Conservation (phyloP, 2,888 invertebrate species). For the Drosophila ustulata region DNA sequence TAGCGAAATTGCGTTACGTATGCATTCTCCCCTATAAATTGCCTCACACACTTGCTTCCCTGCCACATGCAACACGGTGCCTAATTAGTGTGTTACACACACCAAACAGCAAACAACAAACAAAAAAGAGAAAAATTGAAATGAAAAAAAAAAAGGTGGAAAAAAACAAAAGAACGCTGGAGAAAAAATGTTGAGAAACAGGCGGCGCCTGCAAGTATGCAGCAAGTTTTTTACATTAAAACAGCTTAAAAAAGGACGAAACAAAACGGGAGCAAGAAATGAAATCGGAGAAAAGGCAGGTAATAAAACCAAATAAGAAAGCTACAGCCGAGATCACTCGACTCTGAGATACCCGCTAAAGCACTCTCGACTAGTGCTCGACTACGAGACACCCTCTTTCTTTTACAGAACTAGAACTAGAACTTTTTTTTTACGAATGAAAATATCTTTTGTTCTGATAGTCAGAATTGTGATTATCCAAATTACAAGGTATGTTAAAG, state of each 20-base stretch:
- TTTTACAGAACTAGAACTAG: no score
- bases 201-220: constrained; percentile 59
- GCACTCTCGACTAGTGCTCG: background rate
- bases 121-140: no score
- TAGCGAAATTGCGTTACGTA: background rate
- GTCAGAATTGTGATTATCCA: no score
- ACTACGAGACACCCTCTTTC: no score
- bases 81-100: constrained; percentile 42
- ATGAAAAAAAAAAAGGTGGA: background rate
- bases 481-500: no score
- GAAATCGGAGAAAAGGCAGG: constrained; percentile 5
- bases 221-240: constrained; percentile 58
- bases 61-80: constrained; percentile 25
- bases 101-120: background rate
- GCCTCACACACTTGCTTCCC: no score
- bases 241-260: constrained; percentile 1
- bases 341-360: background rate
- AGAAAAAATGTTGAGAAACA: constrained; percentile 22
- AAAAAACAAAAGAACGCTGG: background rate
- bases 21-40: no score
- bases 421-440: no score
- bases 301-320: constrained; percentile 1
- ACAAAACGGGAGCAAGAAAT: background rate
- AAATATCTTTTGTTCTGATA: no score
- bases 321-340: no score